phyloP scores from a whole-genome alignment of 2,113 vertebrate genomes.

The Anhinga rufa region DNA sequence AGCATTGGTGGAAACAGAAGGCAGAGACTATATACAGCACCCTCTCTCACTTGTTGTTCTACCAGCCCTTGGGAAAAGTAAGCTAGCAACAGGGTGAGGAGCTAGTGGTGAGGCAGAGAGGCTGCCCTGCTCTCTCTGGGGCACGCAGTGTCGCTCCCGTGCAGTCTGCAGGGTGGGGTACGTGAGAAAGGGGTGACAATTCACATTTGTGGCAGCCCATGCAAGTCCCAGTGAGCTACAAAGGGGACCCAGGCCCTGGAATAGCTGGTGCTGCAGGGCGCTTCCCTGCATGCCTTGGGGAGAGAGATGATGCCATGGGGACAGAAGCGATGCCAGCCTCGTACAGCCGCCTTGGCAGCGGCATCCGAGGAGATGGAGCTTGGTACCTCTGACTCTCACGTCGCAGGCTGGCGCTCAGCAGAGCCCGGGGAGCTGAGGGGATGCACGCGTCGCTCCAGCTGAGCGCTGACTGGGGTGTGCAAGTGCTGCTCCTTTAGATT shows the following conservation, averaged over 20 bases:
- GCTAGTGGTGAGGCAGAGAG: background rate
- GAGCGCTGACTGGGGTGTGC: background rate
- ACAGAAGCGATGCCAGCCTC: background rate
- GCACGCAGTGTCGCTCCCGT: background rate
- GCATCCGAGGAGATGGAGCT: background rate
- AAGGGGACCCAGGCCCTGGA: rapidly evolving
- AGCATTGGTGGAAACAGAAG: background rate
- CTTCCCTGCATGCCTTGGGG: background rate
- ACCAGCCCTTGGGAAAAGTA: background rate
- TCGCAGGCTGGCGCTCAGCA: background rate
- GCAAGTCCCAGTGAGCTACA: background rate
- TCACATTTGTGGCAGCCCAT: background rate
- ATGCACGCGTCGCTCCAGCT: background rate
- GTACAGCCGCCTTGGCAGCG: rapidly evolving
- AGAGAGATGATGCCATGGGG: background rate
- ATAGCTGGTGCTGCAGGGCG: background rate
- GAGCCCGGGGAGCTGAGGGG: background rate
- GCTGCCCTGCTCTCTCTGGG: background rate
- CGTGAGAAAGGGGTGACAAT: background rate
- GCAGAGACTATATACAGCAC: background rate
- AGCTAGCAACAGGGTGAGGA: background rate
- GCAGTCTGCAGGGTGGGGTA: background rate
- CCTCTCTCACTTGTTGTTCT: background rate
- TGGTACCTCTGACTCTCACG: background rate
- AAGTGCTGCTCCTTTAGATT: rapidly evolving